Evolutionary conservation across 2,888 invertebrate genomes (phyloP).

Genomic region (Biston stratarius): DNA sequence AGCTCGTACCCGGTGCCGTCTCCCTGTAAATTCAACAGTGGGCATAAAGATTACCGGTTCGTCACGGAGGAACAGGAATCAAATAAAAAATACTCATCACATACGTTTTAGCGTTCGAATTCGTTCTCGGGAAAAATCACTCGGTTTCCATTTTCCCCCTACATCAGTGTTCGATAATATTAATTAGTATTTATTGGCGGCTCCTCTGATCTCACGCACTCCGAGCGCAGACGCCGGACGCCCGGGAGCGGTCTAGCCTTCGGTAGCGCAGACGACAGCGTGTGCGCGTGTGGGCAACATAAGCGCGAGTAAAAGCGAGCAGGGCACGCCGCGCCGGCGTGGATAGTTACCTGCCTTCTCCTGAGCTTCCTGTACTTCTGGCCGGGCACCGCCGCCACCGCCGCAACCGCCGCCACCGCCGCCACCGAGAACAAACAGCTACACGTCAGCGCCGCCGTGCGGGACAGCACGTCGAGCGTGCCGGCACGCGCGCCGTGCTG

Average conservation of each 20-base stretch:
- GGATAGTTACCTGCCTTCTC: constrained; percentile 91
- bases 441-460: constrained; percentile 46
- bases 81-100: too few species aligned
- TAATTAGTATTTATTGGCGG: too few species aligned
- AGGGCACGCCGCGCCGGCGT: neutral
- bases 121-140: neutral
- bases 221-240: too few species aligned
- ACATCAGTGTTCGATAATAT: too few species aligned
- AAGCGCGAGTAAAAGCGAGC: neutral
- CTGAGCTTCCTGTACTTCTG: constrained; percentile 95
- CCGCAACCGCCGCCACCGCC: constrained; percentile 47
- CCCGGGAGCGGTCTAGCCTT: too few species aligned
- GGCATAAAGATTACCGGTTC: constrained; percentile 82
- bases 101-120: neutral
- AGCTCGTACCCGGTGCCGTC: constrained; percentile 92
- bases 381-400: constrained; percentile 48
- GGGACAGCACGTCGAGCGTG: too few species aligned
- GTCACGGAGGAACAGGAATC: neutral
- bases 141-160: too few species aligned
- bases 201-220: too few species aligned
- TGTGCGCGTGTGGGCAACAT: too few species aligned
- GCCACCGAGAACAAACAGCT: constrained; percentile 49
- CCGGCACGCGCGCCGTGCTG: too few species aligned
- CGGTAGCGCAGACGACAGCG: too few species aligned
- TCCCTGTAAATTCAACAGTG: constrained; percentile 90